Conservation (phyloP, 2,888 invertebrate genomes). For the Anticlea derivata region DNA sequence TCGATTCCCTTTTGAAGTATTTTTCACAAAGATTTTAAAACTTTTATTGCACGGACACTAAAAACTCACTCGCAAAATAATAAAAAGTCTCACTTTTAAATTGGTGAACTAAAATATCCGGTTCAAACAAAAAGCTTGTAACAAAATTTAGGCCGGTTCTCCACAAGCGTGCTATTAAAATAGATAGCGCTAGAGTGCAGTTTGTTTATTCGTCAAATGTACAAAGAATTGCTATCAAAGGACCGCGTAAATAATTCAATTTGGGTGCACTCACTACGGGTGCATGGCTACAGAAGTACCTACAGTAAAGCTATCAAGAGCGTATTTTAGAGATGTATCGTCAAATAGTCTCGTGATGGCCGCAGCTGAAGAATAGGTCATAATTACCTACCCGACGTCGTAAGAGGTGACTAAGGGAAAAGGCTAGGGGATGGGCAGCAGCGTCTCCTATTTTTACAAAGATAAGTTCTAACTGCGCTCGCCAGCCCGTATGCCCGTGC, state of each 20-base stretch:
- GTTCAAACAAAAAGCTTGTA: constrained; percentile 17
- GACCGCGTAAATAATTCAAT: constrained; percentile 21
- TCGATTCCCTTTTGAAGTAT: too few relatives aligned
- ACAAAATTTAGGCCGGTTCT: not conserved
- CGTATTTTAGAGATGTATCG: too few relatives aligned
- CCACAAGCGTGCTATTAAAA: constrained; percentile 1
- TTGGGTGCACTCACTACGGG: constrained; percentile 4
- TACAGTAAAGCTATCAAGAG: not conserved
- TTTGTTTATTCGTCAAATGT: constrained; percentile 13
- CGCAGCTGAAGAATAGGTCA: too few relatives aligned
- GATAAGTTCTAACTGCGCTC: too few relatives aligned
- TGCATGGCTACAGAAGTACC: not conserved
- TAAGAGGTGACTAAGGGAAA: too few relatives aligned
- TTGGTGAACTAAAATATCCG: constrained; percentile 13
- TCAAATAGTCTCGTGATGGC: too few relatives aligned
- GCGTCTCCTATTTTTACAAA: too few relatives aligned
- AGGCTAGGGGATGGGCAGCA: too few relatives aligned
- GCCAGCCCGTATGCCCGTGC: too few relatives aligned
- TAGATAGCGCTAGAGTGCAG: constrained; percentile 3
- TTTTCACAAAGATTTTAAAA: constrained; percentile 10
- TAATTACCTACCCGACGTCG: too few relatives aligned
- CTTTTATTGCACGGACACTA: constrained; percentile 4
- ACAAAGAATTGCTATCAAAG: constrained; percentile 18
- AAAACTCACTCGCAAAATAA: not conserved
- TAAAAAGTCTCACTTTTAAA: constrained; percentile 5